A percentile compares a stretch with the other conserved stretches of the same genome.
Evolutionary conservation across 2,113 vertebrate genomes (phyloP).

Genomic region (Labrus mixtus): DNA sequence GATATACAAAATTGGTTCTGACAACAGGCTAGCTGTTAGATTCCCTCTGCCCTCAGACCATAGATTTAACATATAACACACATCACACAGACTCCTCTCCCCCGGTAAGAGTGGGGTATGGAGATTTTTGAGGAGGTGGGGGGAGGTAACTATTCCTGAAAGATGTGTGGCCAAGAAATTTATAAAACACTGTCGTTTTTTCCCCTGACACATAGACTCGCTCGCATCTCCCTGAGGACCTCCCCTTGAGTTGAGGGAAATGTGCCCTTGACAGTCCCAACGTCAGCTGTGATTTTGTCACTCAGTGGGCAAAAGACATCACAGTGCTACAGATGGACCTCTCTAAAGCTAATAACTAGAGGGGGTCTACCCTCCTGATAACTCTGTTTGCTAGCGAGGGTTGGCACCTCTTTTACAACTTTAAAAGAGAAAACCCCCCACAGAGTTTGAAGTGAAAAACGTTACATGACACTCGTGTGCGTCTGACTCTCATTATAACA

Average conservation of each 20-base stretch:
- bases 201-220: conserved; percentile 57
- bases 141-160: conserved; percentile 59
- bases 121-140: neutral
- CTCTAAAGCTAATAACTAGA: conserved; percentile 63
- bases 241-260: conserved; percentile 72
- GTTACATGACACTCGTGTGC: neutral
- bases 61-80: conserved; percentile 71
- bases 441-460: conserved; percentile 4
- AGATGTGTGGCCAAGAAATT: conserved; percentile 74
- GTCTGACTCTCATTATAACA: conserved; percentile 32
- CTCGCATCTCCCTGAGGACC: conserved; percentile 67
- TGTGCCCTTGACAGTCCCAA: conserved; percentile 73
- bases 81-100: conserved; percentile 48
- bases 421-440: conserved; percentile 25
- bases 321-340: conserved; percentile 45
- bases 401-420: conserved; percentile 41
- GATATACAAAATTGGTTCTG: conserved; percentile 79
- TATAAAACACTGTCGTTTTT: conserved; percentile 73
- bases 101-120: conserved; percentile 27
- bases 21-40: conserved; percentile 72
- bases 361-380: conserved; percentile 45
- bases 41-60: conserved; percentile 61
- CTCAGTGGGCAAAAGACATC: conserved; percentile 66
- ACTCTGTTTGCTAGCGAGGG: conserved; percentile 36
- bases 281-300: conserved; percentile 82